Percentiles rank a stretch among this genome's conserved stretches.
These are phyloP conservation scores for Melikaiella ostensackeni DNA, from an alignment of 2,888 invertebrate species.

Conservation along the genomic window DNA sequence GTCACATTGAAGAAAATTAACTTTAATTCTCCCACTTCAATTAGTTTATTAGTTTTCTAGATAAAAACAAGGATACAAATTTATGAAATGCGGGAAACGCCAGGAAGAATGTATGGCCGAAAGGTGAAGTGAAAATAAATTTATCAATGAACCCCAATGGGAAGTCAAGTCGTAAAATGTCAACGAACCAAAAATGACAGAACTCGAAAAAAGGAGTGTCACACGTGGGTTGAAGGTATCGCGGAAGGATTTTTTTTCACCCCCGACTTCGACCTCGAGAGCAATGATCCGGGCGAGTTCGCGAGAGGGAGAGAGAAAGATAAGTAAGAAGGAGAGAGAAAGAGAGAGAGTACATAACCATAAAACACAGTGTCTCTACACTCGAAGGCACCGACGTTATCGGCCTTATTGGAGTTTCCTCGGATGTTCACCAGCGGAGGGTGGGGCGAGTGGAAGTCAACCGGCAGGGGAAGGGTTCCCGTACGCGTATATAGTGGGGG, in stretches of 20 bases:
- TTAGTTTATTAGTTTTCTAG: no score
- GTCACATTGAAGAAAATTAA: neutral
- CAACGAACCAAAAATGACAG: slow-evolving; percentile 5
- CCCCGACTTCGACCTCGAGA: slow-evolving; percentile 35
- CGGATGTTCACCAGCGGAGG: slow-evolving; percentile 52
- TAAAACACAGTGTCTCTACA: slow-evolving; percentile 43
- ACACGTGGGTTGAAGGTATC: slow-evolving; percentile 18
- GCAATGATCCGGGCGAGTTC: slow-evolving; percentile 33
- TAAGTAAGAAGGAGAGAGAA: slow-evolving; percentile 23
- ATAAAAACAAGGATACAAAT: no score
- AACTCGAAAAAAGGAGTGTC: slow-evolving; percentile 26
- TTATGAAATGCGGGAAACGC: no score
- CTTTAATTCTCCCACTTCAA: no score
- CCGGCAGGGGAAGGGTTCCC: slow-evolving; percentile 51
- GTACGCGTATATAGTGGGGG: slow-evolving; percentile 47
- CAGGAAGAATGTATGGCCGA: no score
- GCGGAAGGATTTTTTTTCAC: slow-evolving; percentile 27
- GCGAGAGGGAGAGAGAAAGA: slow-evolving; percentile 6
- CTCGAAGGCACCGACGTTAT: slow-evolving; percentile 55
- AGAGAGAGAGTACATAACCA: slow-evolving; percentile 35
- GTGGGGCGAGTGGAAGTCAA: slow-evolving; percentile 23
- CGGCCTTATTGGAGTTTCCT: slow-evolving; percentile 64
- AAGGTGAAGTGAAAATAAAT: neutral
- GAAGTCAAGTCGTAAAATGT: neutral
- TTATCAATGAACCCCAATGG: neutral